A percentile compares a stretch with the other conserved stretches of the same genome.
Conservation (phyloP, 2,888 invertebrate genomes). For the Drosophila neoperkinsi region DNA sequence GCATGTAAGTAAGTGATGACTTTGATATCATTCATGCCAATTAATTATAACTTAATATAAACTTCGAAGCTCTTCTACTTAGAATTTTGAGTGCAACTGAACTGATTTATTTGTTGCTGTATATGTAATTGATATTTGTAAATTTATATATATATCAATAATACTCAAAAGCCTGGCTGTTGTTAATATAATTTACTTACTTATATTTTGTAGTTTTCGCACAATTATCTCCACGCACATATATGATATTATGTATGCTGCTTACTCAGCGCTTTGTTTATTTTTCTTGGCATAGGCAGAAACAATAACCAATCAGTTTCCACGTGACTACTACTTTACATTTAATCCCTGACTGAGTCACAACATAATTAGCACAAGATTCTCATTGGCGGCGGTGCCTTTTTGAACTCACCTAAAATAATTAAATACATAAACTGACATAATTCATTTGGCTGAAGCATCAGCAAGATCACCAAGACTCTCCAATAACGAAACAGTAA, state of each 20-base stretch:
- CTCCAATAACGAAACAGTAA: slow-evolving; percentile 25
- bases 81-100: neutral
- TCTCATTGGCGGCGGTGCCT: slow-evolving; percentile 25
- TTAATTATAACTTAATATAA: neutral
- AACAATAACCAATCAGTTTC: slow-evolving; percentile 9
- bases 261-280: slow-evolving; percentile 10
- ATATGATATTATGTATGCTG: neutral
- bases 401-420: slow-evolving; percentile 65
- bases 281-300: slow-evolving; percentile 1
- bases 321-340: slow-evolving; percentile 23
- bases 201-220: neutral
- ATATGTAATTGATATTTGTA: neutral
- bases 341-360: slow-evolving; percentile 71
- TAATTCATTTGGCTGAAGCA: slow-evolving; percentile 72
- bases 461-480: slow-evolving; percentile 37
- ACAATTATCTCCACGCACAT: neutral
- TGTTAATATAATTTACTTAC: neutral
- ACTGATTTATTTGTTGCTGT: neutral
- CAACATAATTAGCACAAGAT: slow-evolving; percentile 67
- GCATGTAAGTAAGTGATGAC: neutral
- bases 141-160: neutral
- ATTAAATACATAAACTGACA: slow-evolving; percentile 81
- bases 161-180: neutral
- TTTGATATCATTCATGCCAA: neutral
- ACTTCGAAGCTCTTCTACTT: neutral